Evolutionary conservation across 2,113 vertebrate species (phyloP).

Genomic region (Coracopsis vasa): DNA sequence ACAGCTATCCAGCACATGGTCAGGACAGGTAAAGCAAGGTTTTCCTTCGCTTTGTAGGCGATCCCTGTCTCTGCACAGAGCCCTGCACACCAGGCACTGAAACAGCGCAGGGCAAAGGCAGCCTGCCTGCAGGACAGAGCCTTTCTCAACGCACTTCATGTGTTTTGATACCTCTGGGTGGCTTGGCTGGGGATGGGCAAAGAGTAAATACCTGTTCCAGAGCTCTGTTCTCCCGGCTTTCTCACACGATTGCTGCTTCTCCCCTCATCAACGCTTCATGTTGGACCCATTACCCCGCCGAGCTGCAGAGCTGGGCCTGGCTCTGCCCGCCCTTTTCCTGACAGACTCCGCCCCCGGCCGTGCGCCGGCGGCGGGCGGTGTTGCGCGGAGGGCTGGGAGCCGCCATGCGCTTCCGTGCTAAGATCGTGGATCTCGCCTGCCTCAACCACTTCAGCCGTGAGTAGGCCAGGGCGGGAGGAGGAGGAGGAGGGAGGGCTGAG

Average conservation of each 20-base stretch:
- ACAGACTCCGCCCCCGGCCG: not conserved
- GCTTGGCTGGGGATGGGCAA: fast-evolving
- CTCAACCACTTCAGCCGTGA: conserved; percentile 58
- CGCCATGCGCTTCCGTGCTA: conserved; percentile 47
- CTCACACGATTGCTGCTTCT: fast-evolving
- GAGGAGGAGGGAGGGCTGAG: no score
- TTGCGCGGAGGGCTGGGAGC: fast-evolving
- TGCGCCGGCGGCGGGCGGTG: not conserved
- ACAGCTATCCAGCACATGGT: fast-evolving
- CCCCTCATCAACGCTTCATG: fast-evolving
- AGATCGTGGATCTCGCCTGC: conserved; percentile 49
- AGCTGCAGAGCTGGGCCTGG: no score
- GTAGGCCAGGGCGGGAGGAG: not conserved
- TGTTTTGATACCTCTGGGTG: not conserved
- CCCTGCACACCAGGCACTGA: no score
- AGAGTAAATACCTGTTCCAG: no score
- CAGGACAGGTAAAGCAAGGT: not conserved
- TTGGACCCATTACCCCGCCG: fast-evolving
- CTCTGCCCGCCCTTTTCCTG: not conserved
- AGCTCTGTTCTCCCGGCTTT: fast-evolving
- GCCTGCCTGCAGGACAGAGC: not conserved
- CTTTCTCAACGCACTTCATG: fast-evolving
- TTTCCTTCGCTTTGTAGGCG: not conserved
- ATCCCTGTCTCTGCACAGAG: not conserved
- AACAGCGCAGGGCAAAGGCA: not conserved